Conservation (phyloP, 2,113 vertebrate species). For the Microtus richardsoni region DNA sequence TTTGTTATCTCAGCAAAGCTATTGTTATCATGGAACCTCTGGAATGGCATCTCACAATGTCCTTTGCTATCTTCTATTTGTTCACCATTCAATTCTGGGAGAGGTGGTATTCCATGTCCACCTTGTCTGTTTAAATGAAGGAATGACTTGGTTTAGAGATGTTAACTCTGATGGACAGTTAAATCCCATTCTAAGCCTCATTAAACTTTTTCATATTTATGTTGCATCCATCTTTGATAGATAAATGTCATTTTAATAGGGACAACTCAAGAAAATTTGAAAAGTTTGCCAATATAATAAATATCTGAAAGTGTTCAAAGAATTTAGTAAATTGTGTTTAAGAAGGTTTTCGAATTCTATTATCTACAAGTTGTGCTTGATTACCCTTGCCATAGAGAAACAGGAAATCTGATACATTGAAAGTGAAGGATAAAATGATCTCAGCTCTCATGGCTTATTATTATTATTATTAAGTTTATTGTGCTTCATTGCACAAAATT, state of each 20-base stretch:
- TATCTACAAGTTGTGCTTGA: background rate
- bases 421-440: background rate
- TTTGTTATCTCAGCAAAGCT: background rate
- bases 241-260: background rate
- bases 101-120: background rate
- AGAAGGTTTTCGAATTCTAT: background rate
- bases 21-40: background rate
- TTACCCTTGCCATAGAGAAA: background rate
- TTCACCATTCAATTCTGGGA: background rate
- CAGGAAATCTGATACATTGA: background rate
- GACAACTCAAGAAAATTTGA: background rate
- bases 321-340: background rate
- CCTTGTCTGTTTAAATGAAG: background rate
- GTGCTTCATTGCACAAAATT: background rate
- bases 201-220: constrained; percentile 14
- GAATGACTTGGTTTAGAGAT: background rate
- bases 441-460: background rate
- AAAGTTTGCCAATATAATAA: background rate
- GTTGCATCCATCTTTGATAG: background rate
- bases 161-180: background rate
- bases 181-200: background rate
- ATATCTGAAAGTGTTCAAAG: background rate
- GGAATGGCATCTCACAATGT: background rate
- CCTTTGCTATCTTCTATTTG: background rate
- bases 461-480: background rate